A percentile compares a stretch with the other conserved stretches of the same genome.
These are phyloP conservation scores for Pseudorhiza aurosa DNA, from an alignment of 30 jellyfish, hydroid and myxozoan species.

Conservation along the genomic window DNA sequence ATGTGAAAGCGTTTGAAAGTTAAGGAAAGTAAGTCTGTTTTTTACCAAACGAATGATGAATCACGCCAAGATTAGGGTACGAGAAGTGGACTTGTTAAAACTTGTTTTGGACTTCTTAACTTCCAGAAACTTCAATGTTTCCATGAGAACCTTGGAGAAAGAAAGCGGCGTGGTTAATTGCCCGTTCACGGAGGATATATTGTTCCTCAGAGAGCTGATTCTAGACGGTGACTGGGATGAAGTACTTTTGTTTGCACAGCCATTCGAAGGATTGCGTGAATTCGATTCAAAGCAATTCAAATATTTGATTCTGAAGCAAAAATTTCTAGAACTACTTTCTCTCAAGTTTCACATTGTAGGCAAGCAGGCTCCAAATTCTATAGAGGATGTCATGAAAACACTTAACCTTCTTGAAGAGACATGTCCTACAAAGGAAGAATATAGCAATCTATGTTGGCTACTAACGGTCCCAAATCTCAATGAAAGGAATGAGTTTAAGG, in stretches of 20 bases:
- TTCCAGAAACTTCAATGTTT: conserved; percentile 74
- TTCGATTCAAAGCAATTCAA: conserved; percentile 74
- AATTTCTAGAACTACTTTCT: conserved; percentile 80
- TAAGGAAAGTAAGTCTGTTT: neutral
- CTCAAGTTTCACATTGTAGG: conserved; percentile 86
- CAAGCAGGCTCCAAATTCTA: conserved; percentile 55
- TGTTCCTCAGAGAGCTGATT: conserved; percentile 87
- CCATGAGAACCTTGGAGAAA: conserved; percentile 90
- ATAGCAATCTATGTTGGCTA: conserved; percentile 94
- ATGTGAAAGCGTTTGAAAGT: neutral
- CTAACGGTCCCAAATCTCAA: conserved; percentile 89
- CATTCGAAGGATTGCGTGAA: conserved; percentile 64
- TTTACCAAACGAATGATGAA: conserved; percentile 22
- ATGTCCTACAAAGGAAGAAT: conserved; percentile 88
- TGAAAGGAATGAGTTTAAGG: conserved; percentile 81
- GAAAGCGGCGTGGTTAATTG: conserved; percentile 87
- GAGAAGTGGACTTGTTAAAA: conserved; percentile 87
- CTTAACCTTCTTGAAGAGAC: conserved; percentile 66
- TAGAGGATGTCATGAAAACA: conserved; percentile 91
- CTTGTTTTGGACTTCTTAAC: conserved; percentile 76
- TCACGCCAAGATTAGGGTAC: conserved; percentile 64
- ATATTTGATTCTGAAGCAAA: conserved; percentile 77
- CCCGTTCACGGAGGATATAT: conserved; percentile 81
- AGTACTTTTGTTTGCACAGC: conserved; percentile 82
- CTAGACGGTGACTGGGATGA: conserved; percentile 98